Evolutionary conservation across 2,888 invertebrate genomes (phyloP), one percentile per base, ranked within the genome.

Genomic region (Bruchidius siliquastri): DNA sequence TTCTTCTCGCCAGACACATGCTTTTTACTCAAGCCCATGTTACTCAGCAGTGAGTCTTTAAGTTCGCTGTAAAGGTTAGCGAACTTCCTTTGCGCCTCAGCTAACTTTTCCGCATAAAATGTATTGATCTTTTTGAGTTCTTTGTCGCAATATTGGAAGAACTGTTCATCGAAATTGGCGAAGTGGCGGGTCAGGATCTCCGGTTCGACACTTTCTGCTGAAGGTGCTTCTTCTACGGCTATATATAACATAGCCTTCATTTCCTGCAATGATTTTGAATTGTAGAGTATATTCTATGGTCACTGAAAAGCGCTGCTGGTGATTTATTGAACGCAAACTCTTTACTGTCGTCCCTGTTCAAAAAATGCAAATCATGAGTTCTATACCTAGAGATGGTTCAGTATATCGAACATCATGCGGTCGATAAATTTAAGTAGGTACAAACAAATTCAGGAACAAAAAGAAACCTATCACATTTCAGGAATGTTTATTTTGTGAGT

Each of bases 101-200:
- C 96, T 82, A 96, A 88, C 87, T 96, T 96, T 86, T 96, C 95
- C 72, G 93, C 92, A 84, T 93, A 96, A 86, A 96, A 96, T 18
- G 94, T 93, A 85, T 96, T 96, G 82, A 96, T 96, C 87, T 96
- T 96, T 74, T 92, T 91, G 77, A 96, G 87, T 86, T 96, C 96
- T 81, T 92, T 93, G 83, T 96, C 95, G 85, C 94, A 94, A 82
- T 92, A 94, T 80, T 92, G 92, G 84, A 96, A 94, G 83, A 96
- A 96, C 81, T 92, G 90, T 84, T 96, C 96, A 84, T 95, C 95
- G 86, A 95, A 94, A 82, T 92, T 92, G 70, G 91, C 91, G 86
- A 92, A 92, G 83, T 93, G 93, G 20, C 93, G 88, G n/a, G 90
- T 90, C 6, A 93, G 86, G 32, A 91, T 88, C 79, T 93, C 92